phyloP scores from a whole-genome alignment of 2,888 invertebrate genomes.

The Alcis repandata region DNA sequence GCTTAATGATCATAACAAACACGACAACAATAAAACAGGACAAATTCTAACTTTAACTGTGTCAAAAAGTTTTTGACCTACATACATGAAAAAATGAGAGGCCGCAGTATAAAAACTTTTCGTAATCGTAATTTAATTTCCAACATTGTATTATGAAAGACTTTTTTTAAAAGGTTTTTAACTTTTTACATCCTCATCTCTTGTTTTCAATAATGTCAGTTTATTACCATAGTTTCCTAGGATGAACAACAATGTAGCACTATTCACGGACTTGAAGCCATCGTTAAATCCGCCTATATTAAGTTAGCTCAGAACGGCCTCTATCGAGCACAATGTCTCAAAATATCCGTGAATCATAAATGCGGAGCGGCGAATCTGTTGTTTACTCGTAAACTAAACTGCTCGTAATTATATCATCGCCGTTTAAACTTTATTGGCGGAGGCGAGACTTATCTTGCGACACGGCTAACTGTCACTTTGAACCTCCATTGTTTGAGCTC shows the following conservation, averaged over 20 bases:
- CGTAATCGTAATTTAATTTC: too few species aligned
- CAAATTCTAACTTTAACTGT: not conserved
- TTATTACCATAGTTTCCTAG: not conserved
- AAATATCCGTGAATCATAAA: slow-evolving; percentile 56
- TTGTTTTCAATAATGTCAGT: slow-evolving; percentile 1
- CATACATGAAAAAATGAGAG: not conserved
- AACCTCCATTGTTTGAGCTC: slow-evolving; percentile 42
- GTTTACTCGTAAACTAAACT: slow-evolving; percentile 54
- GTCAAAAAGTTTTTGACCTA: not conserved
- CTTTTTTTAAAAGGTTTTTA: too few species aligned
- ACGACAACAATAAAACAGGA: not conserved
- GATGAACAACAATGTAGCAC: slow-evolving; percentile 28
- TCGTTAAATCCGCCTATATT: slow-evolving; percentile 32
- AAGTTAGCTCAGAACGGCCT: slow-evolving; percentile 36
- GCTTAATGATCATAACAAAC: too few species aligned
- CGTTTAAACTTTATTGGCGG: slow-evolving; percentile 53
- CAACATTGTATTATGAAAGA: too few species aligned
- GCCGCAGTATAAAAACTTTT: not conserved
- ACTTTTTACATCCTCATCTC: not conserved
- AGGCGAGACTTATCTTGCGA: slow-evolving; percentile 48
- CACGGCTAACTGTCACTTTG: slow-evolving; percentile 38
- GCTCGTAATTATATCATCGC: slow-evolving; percentile 52
- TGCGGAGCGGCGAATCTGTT: slow-evolving; percentile 53
- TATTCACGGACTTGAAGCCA: slow-evolving; percentile 17
- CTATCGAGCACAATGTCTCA: slow-evolving; percentile 46